Percentiles rank a stretch among this genome's conserved stretches.
phyloP scores from a whole-genome alignment of 35 echinoderm and acorn worm species.

The Ophioderma brevispina region DNA sequence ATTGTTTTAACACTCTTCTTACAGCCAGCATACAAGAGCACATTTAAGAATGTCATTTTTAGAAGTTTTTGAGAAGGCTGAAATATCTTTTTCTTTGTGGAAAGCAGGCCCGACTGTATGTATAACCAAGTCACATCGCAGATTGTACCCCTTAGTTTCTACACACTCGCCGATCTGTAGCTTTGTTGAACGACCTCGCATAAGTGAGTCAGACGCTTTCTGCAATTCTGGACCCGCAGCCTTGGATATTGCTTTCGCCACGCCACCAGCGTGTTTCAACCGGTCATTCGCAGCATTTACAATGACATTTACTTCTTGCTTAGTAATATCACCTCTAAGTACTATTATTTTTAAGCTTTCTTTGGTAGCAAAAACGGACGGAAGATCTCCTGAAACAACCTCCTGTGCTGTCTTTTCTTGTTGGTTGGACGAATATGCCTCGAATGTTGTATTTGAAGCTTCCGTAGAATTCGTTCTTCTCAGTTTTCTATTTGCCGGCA shows the following conservation, averaged over 20 bases:
- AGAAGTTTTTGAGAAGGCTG: background rate
- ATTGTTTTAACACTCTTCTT: background rate
- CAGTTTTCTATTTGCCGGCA: background rate
- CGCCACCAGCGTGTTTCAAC: background rate
- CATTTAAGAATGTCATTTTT: conserved; percentile 14
- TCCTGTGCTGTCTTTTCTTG: background rate
- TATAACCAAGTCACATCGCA: background rate
- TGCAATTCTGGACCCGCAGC: background rate
- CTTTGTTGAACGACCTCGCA: background rate
- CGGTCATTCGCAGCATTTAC: background rate
- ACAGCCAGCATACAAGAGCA: background rate
- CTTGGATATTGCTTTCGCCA: conserved; percentile 7
- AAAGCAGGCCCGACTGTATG: conserved; percentile 4
- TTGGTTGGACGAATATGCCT: background rate
- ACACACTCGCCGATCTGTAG: background rate
- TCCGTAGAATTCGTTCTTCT: background rate
- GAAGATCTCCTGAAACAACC: background rate
- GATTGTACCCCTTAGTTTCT: background rate
- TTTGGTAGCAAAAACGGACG: background rate
- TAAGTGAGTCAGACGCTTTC: background rate
- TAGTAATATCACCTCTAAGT: conserved; percentile 10
- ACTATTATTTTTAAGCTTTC: conserved; percentile 8
- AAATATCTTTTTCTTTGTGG: background rate
- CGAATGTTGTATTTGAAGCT: background rate
- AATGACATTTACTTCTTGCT: conserved; percentile 21